Conservation (phyloP, 2,888 invertebrate species). For the Lumbricus terrestris region DNA sequence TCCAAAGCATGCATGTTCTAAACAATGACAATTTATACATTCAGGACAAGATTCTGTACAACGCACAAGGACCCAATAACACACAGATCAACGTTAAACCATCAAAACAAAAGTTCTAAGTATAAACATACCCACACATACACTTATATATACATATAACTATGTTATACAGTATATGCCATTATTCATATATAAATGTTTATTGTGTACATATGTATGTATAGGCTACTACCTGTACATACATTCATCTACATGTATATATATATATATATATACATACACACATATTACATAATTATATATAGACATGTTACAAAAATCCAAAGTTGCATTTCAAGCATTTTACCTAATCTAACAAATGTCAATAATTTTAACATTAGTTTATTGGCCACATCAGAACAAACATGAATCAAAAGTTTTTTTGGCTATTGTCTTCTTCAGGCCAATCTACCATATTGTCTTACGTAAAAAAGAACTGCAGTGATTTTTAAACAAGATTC, state of each 20-base stretch:
- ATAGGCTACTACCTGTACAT: too few species aligned
- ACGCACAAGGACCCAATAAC: neutral
- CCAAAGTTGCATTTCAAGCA: too few species aligned
- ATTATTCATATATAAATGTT: too few species aligned
- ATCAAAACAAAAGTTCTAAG: neutral
- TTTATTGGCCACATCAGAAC: neutral
- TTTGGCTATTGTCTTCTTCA: neutral
- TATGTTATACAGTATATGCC: too few species aligned
- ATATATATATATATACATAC: too few species aligned
- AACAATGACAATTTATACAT: neutral
- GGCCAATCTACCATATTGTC: neutral
- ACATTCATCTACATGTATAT: too few species aligned
- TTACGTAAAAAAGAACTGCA: neutral
- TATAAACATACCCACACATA: too few species aligned
- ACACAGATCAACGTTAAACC: neutral
- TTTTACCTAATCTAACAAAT: neutral
- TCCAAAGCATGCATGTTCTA: neutral
- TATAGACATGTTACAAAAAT: too few species aligned
- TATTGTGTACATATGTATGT: too few species aligned
- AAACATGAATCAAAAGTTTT: neutral
- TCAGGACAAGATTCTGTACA: neutral
- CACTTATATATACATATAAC: too few species aligned
- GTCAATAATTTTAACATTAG: neutral
- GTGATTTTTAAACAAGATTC: neutral
- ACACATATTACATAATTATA: too few species aligned